Percentiles rank a stretch among this genome's conserved stretches.
phyloP scores from a whole-genome alignment of 2,888 invertebrate species.

The Panopea generosa region DNA sequence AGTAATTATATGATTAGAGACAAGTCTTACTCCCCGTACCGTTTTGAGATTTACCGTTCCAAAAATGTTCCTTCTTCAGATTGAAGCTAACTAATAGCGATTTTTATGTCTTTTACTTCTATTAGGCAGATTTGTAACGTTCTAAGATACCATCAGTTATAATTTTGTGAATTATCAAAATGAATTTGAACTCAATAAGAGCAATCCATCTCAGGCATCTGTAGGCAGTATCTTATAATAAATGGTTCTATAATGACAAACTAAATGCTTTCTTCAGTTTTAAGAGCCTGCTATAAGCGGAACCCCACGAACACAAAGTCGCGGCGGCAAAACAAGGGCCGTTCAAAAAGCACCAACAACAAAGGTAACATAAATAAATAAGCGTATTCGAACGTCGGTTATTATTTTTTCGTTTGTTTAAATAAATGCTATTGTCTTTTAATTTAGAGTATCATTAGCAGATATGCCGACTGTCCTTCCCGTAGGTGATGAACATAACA shows the following conservation, averaged over 20 bases:
- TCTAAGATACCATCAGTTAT: constrained; percentile 37
- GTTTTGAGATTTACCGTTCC: constrained; percentile 5
- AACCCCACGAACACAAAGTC: constrained; percentile 17
- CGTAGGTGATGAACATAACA: too few relatives aligned
- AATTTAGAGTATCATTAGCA: too few relatives aligned
- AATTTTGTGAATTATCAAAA: constrained; percentile 54
- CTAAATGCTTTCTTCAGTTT: constrained; percentile 38
- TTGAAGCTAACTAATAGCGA: constrained; percentile 29
- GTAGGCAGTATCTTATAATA: constrained; percentile 32
- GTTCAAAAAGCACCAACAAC: too few relatives aligned
- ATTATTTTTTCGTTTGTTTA: too few relatives aligned
- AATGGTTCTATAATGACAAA: constrained; percentile 44
- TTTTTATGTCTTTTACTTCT: constrained; percentile 39
- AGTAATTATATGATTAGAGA: constrained; percentile 28
- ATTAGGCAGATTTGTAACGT: constrained; percentile 39
- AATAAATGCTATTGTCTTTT: too few relatives aligned
- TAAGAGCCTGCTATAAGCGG: constrained; percentile 23
- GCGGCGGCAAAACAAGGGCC: too few relatives aligned
- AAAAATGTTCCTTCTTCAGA: background rate
- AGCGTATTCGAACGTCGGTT: too few relatives aligned
- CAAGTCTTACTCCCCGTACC: constrained; percentile 12
- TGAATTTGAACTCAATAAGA: constrained; percentile 57
- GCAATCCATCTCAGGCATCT: constrained; percentile 22
- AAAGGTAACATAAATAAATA: too few relatives aligned
- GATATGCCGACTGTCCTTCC: too few relatives aligned